Evolutionary conservation across 2,888 invertebrate genomes (phyloP), one percentile per base, ranked within the genome.

Genomic region (Cephus rjabovi): DNA sequence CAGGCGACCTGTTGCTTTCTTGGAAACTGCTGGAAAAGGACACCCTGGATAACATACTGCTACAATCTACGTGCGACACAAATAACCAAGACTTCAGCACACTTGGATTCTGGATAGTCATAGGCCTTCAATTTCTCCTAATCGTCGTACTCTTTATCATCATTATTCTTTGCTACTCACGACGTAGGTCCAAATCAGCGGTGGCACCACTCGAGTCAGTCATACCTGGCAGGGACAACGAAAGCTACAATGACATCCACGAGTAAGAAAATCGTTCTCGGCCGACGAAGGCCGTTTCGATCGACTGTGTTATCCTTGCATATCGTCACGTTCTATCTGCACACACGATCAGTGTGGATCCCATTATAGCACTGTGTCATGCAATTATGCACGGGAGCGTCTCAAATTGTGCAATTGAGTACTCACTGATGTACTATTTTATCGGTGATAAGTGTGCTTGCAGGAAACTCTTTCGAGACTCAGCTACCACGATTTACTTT

Each of bases 291-390:
- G 84, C 69, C 81, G 37, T 76, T 76, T 34, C 80, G 23, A 75
- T 37, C 15, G 76, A 77, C 69, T 79, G 79, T 81, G 37, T 40
- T 78, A 86, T 86, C 86, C 86, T 87, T 85, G 86, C 87, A 83
- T 87, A 83, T 86, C 78, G 82, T 86, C 87, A 87, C 87, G 87
- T 79, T 77, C 83, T 81, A 83, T 81, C 81, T 79, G 81, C 77
- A 81, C 80, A 86, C 87, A 85, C 83, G 76, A 84, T 83, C 85
- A 82, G 81, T 83, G 73, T 40, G 34, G 56, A 56, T 23, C 56
- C 56, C 23, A 56, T 56, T 56, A 23, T 56, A 34, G 81, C 75
- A 76, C 76, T 76, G 76, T 79, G 78, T 73, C 34, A 77, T 75
- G 71, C 31, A 37, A 73, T 30, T 56, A 12, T 71, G 71, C n/a